Evolutionary conservation across 2,888 invertebrate genomes (phyloP).

Genomic region (Conomelus anceps): DNA sequence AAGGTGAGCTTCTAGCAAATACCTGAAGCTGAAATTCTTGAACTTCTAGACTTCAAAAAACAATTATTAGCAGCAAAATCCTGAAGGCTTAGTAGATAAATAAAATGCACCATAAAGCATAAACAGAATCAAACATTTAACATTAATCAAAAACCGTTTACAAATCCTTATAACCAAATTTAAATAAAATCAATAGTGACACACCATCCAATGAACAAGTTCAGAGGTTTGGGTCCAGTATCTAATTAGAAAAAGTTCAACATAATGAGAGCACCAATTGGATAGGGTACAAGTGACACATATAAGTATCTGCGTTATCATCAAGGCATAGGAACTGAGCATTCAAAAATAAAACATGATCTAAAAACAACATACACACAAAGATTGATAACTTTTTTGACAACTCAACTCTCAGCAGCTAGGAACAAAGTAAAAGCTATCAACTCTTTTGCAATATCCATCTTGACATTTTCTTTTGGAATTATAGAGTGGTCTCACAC

Average conservation of each 20-base stretch:
- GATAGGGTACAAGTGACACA: not conserved
- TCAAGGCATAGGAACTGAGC: too few relatives aligned
- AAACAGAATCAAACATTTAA: not conserved
- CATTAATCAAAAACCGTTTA: not conserved
- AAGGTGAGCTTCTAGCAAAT: not conserved
- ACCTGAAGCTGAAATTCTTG: not conserved
- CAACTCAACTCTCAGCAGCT: too few relatives aligned
- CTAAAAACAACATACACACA: too few relatives aligned
- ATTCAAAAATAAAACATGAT: too few relatives aligned
- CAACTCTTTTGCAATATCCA: too few relatives aligned
- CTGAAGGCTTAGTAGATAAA: not conserved
- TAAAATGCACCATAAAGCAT: not conserved
- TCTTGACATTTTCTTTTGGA: too few relatives aligned
- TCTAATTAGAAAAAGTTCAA: not conserved
- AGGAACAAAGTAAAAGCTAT: too few relatives aligned
- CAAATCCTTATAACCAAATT: not conserved
- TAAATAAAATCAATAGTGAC: not conserved
- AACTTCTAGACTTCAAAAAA: not conserved
- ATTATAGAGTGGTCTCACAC: too few relatives aligned
- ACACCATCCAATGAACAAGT: not conserved
- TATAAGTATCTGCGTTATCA: too few relatives aligned
- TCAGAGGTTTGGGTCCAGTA: not conserved
- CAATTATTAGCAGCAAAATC: not conserved
- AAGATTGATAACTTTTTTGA: too few relatives aligned
- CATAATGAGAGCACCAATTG: not conserved